Evolutionary conservation across 2,113 vertebrate genomes (phyloP), one percentile per base, ranked within the genome.

Genomic region (Boulengeromyrus knoepffleri): DNA sequence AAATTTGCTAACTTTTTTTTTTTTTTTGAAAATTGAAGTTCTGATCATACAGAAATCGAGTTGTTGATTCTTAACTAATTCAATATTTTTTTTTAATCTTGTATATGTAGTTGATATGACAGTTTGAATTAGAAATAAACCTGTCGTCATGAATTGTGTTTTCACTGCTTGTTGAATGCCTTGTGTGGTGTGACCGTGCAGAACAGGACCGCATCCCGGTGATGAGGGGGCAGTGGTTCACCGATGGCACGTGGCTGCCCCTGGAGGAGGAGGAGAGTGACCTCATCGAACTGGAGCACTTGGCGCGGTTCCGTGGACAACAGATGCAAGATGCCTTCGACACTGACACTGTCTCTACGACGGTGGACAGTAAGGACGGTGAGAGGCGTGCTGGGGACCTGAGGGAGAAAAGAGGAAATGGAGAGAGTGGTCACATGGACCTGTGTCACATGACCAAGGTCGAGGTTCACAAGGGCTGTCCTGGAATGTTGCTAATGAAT

Each of bases 221-320:
- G 46, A 99, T 99, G 98, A 97, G 99, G 92, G 99, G 98, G 0
- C 98, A 99, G 93, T 99, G 99, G 99, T 99, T 99, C 92, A 96
- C 98, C 47, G 98, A 99, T 46, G 99, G 98, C 12, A 98, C 98
- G 0, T 99, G 98, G 99, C 97, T 97, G 8, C 98, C 98, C 0
- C 93, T 99, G 80, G 99, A 99, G 90, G 97, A 99, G 92, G 98
- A 99, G 24, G 98, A 99, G 94, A 98, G 98, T 47, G 97, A 99
- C 93, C 95, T 99, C 42, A 98, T 99, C 87, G 99, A 99, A 88
- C 95, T 96, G 91, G 98, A 99, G 93, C 98, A 99, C 92, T 96
- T 99, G 91, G 95, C 74, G 46, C 94, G 96, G 93, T 99, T 99
- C 94, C 97, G 94, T 45, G 98, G 98, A 50, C 97, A 99, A 50